A percentile compares a stretch with the other conserved stretches of the same genome.
These are phyloP conservation scores for Cryptus viduatorius DNA, from an alignment of 2,888 invertebrate genomes.

Conservation along the genomic window DNA sequence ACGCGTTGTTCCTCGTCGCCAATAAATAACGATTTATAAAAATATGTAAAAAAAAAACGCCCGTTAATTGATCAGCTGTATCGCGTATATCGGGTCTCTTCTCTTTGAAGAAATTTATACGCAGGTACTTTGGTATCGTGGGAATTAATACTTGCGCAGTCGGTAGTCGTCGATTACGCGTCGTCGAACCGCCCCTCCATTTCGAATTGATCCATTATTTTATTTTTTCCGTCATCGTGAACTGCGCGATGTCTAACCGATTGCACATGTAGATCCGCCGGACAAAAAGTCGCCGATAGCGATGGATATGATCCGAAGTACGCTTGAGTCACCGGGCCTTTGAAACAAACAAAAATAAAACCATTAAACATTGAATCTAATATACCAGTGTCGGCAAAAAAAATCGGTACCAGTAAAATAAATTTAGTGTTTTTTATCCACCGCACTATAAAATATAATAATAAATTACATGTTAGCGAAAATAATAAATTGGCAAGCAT, in stretches of 20 bases:
- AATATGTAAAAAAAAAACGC: neutral
- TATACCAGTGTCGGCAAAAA: too few relatives aligned
- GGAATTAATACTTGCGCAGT: neutral
- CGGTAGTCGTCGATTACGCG: conserved; percentile 51
- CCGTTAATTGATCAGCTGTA: neutral
- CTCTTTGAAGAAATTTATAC: neutral
- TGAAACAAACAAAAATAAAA: neutral
- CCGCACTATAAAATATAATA: too few relatives aligned
- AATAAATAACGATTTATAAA: neutral
- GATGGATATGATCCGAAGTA: neutral
- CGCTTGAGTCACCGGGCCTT: conserved; percentile 12
- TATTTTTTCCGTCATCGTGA: conserved; percentile 57
- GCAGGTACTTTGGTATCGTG: conserved; percentile 14
- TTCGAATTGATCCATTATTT: neutral
- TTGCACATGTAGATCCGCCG: conserved; percentile 69
- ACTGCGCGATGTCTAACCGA: conserved; percentile 58
- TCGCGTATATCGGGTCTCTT: neutral
- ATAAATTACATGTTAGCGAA: too few relatives aligned
- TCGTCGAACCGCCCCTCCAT: conserved; percentile 77
- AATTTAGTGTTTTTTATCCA: too few relatives aligned
- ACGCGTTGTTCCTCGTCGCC: conserved; percentile 11
- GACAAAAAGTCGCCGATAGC: conserved; percentile 68
- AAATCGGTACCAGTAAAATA: too few relatives aligned
- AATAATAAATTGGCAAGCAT: too few relatives aligned
- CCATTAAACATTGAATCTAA: neutral